These are phyloP conservation scores for Octomys mimax DNA, from an alignment of 2,797 vertebrate species.

Conservation along the genomic window DNA sequence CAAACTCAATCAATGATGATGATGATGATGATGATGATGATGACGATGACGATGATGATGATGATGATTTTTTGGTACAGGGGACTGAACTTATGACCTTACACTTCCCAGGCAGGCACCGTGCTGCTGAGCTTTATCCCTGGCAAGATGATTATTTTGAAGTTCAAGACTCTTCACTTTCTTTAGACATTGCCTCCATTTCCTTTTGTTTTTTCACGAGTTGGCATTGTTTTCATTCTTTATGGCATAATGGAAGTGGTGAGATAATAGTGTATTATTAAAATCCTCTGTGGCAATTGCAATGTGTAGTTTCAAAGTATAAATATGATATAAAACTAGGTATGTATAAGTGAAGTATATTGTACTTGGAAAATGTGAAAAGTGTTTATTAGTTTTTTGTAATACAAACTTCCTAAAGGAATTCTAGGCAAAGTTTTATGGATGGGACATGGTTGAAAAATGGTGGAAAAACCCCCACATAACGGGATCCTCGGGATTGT, in stretches of 20 bases:
- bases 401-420: neutral
- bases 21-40: too few relatives aligned
- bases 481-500: neutral
- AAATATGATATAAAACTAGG: neutral
- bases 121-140: too few relatives aligned
- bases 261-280: neutral
- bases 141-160: neutral
- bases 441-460: neutral
- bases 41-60: neutral
- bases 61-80: too few relatives aligned
- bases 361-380: neutral
- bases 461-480: neutral
- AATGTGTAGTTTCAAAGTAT: neutral
- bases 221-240: conserved; percentile 12
- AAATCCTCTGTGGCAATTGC: neutral
- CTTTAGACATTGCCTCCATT: conserved; percentile 10
- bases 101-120: too few relatives aligned
- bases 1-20: neutral
- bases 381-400: conserved; percentile 36
- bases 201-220: conserved; percentile 19
- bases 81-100: too few relatives aligned
- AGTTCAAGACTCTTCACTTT: conserved; percentile 13
- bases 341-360: conserved; percentile 26
- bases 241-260: neutral
- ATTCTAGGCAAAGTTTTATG: neutral